Percentiles rank a stretch among this genome's conserved stretches.
These are phyloP conservation scores for Steinernema carpocapsae DNA, from an alignment of 2,888 invertebrate species.

Conservation along the genomic window DNA sequence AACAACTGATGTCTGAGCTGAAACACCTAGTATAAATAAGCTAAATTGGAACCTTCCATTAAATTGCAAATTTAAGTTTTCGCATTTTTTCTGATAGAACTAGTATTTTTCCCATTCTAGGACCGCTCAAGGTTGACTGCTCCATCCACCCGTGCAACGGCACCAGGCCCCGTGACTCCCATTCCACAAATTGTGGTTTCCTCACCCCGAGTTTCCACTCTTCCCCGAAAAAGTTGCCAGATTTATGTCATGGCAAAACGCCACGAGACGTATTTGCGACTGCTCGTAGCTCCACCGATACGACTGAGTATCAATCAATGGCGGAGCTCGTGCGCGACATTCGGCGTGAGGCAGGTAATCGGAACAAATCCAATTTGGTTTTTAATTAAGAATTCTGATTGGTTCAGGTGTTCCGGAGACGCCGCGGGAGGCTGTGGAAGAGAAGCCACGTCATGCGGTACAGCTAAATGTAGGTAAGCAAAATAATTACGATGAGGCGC, in stretches of 20 bases:
- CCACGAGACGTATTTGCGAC: neutral
- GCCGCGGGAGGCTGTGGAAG: neutral
- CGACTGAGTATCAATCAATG: constrained; percentile 11
- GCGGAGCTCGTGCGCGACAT: constrained; percentile 14
- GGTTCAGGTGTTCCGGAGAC: constrained; percentile 10
- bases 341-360: neutral
- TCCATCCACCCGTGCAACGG: neutral
- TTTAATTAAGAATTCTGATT: neutral
- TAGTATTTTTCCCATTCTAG: neutral
- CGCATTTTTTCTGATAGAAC: too few relatives aligned
- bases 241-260: neutral
- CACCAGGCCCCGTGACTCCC: constrained; percentile 4
- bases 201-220: constrained; percentile 7
- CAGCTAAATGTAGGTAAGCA: constrained; percentile 29
- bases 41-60: too few relatives aligned
- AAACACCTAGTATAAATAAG: too few relatives aligned
- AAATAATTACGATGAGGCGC: neutral
- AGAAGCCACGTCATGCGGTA: neutral
- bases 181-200: constrained; percentile 19
- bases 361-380: neutral
- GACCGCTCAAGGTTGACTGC: neutral
- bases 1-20: too few relatives aligned
- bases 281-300: constrained; percentile 17
- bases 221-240: neutral
- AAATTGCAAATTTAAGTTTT: too few relatives aligned